A percentile compares a stretch with the other conserved stretches of the same genome.
Evolutionary conservation across 2,888 invertebrate genomes (phyloP).

Genomic region (Diploptera punctata): DNA sequence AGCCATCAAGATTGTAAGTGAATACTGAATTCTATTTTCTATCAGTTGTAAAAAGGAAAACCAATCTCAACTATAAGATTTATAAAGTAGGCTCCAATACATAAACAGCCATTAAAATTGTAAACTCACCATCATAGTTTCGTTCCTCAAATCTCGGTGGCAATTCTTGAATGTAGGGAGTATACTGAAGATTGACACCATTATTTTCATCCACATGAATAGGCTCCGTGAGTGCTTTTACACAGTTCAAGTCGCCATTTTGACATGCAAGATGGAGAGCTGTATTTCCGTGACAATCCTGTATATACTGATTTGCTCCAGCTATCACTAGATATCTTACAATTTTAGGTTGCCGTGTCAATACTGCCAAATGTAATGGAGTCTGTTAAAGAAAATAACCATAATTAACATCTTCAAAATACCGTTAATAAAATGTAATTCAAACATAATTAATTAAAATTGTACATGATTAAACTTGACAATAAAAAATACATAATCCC

Average conservation of each 20-base stretch:
- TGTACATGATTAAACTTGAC: no score
- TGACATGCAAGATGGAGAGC: conserved; percentile 84
- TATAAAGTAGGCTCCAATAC: no score
- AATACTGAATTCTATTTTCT: no score
- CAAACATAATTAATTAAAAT: no score
- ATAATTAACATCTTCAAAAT: no score
- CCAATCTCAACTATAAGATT: no score
- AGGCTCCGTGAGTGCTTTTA: conserved; percentile 75
- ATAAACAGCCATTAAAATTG: no score
- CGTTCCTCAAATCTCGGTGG: conserved; percentile 76
- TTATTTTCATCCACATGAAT: conserved; percentile 60
- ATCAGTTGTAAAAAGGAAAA: no score
- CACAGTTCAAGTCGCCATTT: conserved; percentile 71
- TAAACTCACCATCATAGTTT: conserved; percentile 87
- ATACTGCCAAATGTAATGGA: conserved; percentile 85
- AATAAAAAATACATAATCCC: no score
- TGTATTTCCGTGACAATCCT: conserved; percentile 83
- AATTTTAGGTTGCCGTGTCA: conserved; percentile 76
- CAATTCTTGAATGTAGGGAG: conserved; percentile 48
- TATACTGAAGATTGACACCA: conserved; percentile 49
- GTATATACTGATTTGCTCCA: conserved; percentile 69
- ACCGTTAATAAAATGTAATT: no score
- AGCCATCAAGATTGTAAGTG: no score
- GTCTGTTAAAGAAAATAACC: conserved; percentile 56
- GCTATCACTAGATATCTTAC: conserved; percentile 79